These are phyloP conservation scores for Standfussiana lucernea DNA, from an alignment of 2,888 invertebrate species.

Conservation along the genomic window DNA sequence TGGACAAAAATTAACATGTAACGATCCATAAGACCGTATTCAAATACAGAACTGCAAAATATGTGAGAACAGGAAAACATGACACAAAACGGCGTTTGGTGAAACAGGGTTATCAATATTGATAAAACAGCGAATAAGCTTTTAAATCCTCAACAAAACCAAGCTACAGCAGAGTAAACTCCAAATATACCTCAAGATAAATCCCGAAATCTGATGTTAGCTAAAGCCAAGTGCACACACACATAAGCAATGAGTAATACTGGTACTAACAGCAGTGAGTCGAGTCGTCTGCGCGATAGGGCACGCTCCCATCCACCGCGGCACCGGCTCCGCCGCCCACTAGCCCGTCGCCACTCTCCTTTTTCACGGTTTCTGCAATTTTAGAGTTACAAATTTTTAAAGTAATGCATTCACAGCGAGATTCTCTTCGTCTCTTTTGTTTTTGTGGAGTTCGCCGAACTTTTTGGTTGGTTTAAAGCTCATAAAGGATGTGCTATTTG, in stretches of 20 bases:
- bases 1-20: background rate
- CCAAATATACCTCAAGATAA: constrained; percentile 53
- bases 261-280: constrained; percentile 66
- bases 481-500: constrained; percentile 49
- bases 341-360: constrained; percentile 61
- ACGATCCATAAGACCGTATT: background rate
- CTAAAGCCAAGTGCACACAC: constrained; percentile 60
- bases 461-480: constrained; percentile 51
- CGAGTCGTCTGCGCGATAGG: constrained; percentile 73
- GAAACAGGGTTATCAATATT: background rate
- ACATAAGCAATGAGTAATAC: constrained; percentile 69
- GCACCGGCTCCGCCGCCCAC: constrained; percentile 66
- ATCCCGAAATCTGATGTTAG: constrained; percentile 57
- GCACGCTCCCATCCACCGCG: constrained; percentile 72
- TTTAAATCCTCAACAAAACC: constrained; percentile 8
- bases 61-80: background rate
- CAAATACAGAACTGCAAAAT: constrained; percentile 12
- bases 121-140: constrained; percentile 2
- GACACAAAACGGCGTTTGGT: background rate
- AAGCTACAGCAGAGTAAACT: constrained; percentile 5
- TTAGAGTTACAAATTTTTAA: constrained; percentile 67
- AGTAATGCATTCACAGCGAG: constrained; percentile 62
- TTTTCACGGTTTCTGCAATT: constrained; percentile 73
- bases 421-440: constrained; percentile 54
- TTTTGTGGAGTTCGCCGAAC: constrained; percentile 51